These are phyloP conservation scores for Megalops atlanticus DNA, from an alignment of 2,113 vertebrate genomes.

Conservation along the genomic window DNA sequence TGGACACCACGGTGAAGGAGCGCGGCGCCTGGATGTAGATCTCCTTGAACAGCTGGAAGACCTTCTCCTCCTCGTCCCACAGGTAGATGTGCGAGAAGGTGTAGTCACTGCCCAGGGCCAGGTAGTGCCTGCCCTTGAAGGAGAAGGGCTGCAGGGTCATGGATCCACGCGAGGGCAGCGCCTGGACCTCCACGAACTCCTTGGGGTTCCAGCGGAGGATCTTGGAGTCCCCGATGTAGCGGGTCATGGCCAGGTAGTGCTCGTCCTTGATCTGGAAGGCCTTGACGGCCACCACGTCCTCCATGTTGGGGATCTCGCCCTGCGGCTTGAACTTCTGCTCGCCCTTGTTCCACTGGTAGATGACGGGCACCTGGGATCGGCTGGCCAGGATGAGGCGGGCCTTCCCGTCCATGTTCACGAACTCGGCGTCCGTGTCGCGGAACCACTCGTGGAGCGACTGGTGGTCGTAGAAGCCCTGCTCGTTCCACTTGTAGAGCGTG, in stretches of 20 bases:
- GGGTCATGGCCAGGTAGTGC: constrained; percentile 86
- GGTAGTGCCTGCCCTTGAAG: constrained; percentile 85
- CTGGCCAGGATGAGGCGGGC: constrained; percentile 88
- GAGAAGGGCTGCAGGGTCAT: constrained; percentile 93
- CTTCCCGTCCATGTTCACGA: constrained; percentile 85
- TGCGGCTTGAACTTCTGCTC: constrained; percentile 87
- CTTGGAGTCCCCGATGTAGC: constrained; percentile 95
- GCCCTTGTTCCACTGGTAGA: constrained; percentile 92
- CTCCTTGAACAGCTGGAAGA: constrained; percentile 90
- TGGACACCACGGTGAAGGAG: constrained; percentile 86
- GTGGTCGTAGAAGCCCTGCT: constrained; percentile 91
- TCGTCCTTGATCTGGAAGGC: constrained; percentile 80
- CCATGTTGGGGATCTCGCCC: constrained; percentile 84
- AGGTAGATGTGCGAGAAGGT: constrained; percentile 96
- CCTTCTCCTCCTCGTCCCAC: constrained; percentile 85
- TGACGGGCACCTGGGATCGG: constrained; percentile 88
- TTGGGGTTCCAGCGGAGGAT: constrained; percentile 89
- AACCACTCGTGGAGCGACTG: constrained; percentile 98
- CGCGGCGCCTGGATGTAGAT: constrained; percentile 94
- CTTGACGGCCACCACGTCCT: constrained; percentile 91
- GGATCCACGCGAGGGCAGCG: constrained; percentile 89
- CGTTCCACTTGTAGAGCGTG: constrained; percentile 95
- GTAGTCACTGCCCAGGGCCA: constrained; percentile 93
- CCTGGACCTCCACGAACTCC: constrained; percentile 88
- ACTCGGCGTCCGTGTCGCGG: constrained; percentile 91